Base-by-base conservation (phyloP, 2,888 invertebrate species). In the Sceliomorpha sp. region DNA sequence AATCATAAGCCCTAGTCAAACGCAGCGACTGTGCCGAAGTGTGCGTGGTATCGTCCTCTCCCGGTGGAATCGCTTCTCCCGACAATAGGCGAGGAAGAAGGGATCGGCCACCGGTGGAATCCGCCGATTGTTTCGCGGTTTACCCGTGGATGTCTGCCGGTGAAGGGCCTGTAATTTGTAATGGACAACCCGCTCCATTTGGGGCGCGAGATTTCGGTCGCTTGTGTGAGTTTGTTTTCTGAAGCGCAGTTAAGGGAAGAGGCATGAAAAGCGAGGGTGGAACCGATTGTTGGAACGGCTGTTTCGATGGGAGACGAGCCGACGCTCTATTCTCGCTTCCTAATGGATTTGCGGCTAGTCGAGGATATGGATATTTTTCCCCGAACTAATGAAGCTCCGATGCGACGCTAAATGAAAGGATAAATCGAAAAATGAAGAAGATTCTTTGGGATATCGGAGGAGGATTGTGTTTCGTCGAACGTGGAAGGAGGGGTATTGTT, bases 101-200 rank as follows among this genome's bases (percentile, higher is more conserved):
- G 75, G 72, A 59, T 70, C 70, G 67, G 47, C 58, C 20, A 47
- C 12, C 51, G 58, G 17, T 20, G 68, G 56, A 60, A 68, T 68
- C 42, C 58, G 68, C 66, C 75, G 77, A 81, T 81, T 81, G 78
- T 80, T 81, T 70, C 74, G 72, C 70, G 75, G 77, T 76, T 75
- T 69, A 77, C 74, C 78, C 80, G 81, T 74, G 76, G 76, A 80
- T 80, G 80, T 81, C 82, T 80, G 80, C 76, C 76, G 74, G 78
- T 78, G 82, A 81, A 79, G 76, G 82, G 71, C 76, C 71, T 72
- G 78, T 75, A 80, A 82, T 78, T 76, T 77, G 73, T 77, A 77
- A 77, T 76, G 77, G 45, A 31, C 39, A 31, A 34, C 34, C 42
- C 47, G 44, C 13, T 47, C 40, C 32, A 13, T 47, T 42, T 42